Percentiles rank a stretch among this genome's conserved stretches.
Conservation (phyloP, 2,888 invertebrate genomes). For the Erpobdella octoculata region DNA sequence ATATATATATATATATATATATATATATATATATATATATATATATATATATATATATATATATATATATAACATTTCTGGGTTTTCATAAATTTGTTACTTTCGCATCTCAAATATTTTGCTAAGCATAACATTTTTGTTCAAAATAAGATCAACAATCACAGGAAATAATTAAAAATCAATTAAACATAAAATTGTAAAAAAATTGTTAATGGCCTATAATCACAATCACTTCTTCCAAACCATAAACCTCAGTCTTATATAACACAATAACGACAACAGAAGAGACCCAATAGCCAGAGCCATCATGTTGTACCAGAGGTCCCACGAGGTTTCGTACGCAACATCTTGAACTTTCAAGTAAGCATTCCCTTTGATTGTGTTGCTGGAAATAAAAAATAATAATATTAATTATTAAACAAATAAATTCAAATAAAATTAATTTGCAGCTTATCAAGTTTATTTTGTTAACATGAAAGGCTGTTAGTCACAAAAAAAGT, state of each 20-base stretch:
- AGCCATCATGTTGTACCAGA: slow-evolving; percentile 48
- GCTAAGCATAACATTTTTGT: no score
- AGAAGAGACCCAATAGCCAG: slow-evolving; percentile 32
- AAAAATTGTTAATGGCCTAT: no score
- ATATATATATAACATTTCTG: no score
- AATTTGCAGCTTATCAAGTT: not conserved
- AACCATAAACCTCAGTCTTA: not conserved
- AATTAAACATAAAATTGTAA: no score
- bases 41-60: no score
- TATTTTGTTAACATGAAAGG: not conserved
- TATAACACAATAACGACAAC: not conserved
- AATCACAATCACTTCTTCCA: not conserved
- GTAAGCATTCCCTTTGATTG: slow-evolving; percentile 40
- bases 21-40: not conserved
- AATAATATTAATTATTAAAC: not conserved
- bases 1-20: not conserved
- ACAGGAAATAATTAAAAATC: no score
- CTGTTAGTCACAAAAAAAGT: not conserved
- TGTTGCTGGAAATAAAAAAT: not conserved
- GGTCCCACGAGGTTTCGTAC: slow-evolving; percentile 44
- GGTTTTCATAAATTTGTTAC: no score
- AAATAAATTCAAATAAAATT: not conserved
- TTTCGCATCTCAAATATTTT: no score
- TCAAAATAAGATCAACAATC: no score
- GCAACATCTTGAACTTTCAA: slow-evolving; percentile 42